Base-by-base conservation (phyloP, 2,888 invertebrate genomes). In the Drosophila cognata region DNA sequence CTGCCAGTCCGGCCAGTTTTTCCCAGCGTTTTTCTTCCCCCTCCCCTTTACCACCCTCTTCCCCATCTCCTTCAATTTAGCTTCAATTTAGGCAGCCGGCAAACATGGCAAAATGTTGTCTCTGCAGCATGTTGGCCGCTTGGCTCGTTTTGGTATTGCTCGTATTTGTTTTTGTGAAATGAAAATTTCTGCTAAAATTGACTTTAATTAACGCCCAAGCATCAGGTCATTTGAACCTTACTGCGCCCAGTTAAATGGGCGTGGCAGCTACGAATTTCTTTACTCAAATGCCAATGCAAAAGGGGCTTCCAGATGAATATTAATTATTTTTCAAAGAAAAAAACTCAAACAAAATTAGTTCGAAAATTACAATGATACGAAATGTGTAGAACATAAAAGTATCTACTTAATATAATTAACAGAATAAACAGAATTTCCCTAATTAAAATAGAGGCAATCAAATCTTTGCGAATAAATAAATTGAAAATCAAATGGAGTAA, bases 131-230 rank as follows among this genome's bases (percentile, higher is more conserved):
- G 41, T 59, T 59, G 71, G 53, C 53, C 61, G 29, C 33, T 63
- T 66, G 41, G 18, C 31, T 53, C 46, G 66, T 57, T 46, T 38
- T 28, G 53, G 43, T 11, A 63, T 61, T 67, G 25, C 56, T 74
- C 52, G 87, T 84, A 84, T 84, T 84, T 84, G 89, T 69, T 72
- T 83, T 81, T 76, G 62, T 52, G 60, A 51, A 68, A 87, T 84
- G 84, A 79, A 63, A 84, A 82, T 87, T 74, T 75, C 48, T 64
- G 66, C 55, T 67, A 55, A 77, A 83, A 77, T 60, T 62, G 75
- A 77, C 71, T 83, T 82, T 71, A 82, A 88, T 82, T 82, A 82
- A 82, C 50, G 51, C 50, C 29, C 50, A 46, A 31, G 8, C 55
- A 28, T 31, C 33, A 38, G 33, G 7, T 57, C 62, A 74, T 59